Evolutionary conservation across 2,113 vertebrate genomes (phyloP), one percentile per base, ranked within the genome.

Genomic region (Ia io): DNA sequence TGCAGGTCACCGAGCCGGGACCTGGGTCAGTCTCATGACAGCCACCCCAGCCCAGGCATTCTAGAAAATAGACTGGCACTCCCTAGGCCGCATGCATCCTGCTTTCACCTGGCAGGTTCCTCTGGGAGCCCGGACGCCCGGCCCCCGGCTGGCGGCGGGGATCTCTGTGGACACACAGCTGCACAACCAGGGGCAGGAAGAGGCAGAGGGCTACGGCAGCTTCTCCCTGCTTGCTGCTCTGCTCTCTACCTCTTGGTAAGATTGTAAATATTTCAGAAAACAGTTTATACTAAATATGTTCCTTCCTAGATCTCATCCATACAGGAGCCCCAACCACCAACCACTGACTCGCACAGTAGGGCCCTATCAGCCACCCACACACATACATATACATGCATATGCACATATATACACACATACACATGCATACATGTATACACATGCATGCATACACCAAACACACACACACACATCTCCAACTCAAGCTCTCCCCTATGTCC

Each of bases 261-360:
- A 97, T 22, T 85, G 90, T 77, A 96, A 97, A 96, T 91, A 80
- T 69, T 93, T 93, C 95, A 97, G 88, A 94, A 95, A 90, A 82
- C 49, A 95, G 96, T 96, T 95, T 90, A 92, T 44, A 94, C 73
- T 90, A 74, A 84, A 83, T 78, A 88, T 67, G 91, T 49, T 95
- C 71, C 90, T 95, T 90, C 88, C 80, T 51, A 88, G 70, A 70
- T 70, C 51, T 90, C 76, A 86, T 78, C 77, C 91, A 93, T 59
- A 78, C 90, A 51, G 59, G 92, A 97, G 77, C 65, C 80, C 56
- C 56, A 88, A 82, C 70, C 96, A 69, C 59, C 51, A 85, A 85
- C 71, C 96, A 78, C 90, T 91, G 69, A 93, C 5, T 2, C 71
- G 90, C 93, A 67, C 13, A 25, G 42, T 63, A 44, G 59, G 8